phyloP scores from a whole-genome alignment of 2,113 vertebrate species.

The Psilopogon haemacephalus region DNA sequence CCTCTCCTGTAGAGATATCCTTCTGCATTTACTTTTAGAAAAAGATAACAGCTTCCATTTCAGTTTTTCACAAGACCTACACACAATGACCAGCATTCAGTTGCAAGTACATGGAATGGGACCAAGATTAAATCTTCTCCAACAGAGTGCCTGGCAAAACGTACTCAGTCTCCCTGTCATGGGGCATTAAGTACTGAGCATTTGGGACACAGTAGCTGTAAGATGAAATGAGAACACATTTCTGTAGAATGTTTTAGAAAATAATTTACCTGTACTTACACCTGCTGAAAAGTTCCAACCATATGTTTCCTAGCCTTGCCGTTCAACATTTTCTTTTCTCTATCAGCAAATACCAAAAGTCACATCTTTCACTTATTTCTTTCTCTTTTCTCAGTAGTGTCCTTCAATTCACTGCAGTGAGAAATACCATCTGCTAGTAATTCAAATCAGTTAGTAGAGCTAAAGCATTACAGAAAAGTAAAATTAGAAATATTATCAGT shows the following conservation, averaged over 20 bases:
- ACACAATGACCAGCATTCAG: background rate
- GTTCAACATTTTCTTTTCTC: background rate
- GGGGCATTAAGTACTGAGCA: background rate
- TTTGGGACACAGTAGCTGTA: background rate
- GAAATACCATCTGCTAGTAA: background rate
- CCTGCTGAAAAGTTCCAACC: background rate
- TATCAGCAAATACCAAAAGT: background rate
- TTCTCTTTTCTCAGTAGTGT: background rate
- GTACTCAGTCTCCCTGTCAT: background rate
- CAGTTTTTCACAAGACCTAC: background rate
- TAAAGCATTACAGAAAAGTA: background rate
- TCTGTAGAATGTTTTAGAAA: background rate
- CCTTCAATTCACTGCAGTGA: background rate
- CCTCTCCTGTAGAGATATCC: background rate
- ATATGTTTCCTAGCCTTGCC: background rate
- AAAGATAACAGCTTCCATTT: background rate
- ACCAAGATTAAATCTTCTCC: background rate
- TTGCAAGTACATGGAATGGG: background rate
- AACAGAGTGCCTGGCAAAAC: background rate
- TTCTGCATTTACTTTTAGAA: background rate
- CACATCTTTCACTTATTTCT: background rate
- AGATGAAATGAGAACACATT: background rate
- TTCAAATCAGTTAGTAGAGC: background rate
- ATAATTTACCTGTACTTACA: background rate
- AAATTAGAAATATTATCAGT: background rate